Base-by-base conservation (phyloP, 2,113 vertebrate species). In the Periophthalmodon schlosseri region DNA sequence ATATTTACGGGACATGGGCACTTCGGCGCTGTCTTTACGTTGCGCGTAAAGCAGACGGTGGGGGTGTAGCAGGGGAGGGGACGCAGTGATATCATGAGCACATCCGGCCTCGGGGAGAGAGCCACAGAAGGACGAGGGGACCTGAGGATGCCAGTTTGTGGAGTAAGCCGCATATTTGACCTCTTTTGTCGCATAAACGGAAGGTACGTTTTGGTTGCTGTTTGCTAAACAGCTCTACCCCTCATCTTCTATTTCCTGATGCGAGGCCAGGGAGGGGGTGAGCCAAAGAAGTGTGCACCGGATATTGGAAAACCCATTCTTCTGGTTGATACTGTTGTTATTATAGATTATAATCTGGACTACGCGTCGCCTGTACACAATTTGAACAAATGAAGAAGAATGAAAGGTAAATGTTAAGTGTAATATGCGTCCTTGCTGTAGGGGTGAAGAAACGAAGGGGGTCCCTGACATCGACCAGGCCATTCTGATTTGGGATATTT, bases 301-400 rank as follows among this genome's bases (percentile, higher is more conserved):
- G 91, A 92, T 91, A 92, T 92, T 90, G 91, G 90, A 89, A 91
- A 92, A 90, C 57, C 90, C 89, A 91, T 88, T 89, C 90, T 89
- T 84, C 87, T 87, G 61, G 78, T 84, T 76, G 84, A 82, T 87
- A 87, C 86, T 80, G 84, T 75, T 78, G 77, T 75, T 81, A 91
- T 86, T 74, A 82, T 77, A 84, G 84, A 87, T 85, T 33, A 73
- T 81, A 75, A 84, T 88, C 83, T 21, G 86, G 58, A 73, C 81
- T 34, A 28, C 74, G 80, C 71, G 72, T 74, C 79, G 50, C 69
- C 72, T 58, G 57, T 73, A 63, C 68, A 49, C 36, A 75, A 78
- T 78, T 66, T 21, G 76, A 79, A 64, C 77, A 15, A 72, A 33
- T 74, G 60, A 67, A 72, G 77, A n/a, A 16, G 63, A 12, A 65